Base-by-base conservation (phyloP, 2,113 vertebrate genomes). In the Sorex araneus region DNA sequence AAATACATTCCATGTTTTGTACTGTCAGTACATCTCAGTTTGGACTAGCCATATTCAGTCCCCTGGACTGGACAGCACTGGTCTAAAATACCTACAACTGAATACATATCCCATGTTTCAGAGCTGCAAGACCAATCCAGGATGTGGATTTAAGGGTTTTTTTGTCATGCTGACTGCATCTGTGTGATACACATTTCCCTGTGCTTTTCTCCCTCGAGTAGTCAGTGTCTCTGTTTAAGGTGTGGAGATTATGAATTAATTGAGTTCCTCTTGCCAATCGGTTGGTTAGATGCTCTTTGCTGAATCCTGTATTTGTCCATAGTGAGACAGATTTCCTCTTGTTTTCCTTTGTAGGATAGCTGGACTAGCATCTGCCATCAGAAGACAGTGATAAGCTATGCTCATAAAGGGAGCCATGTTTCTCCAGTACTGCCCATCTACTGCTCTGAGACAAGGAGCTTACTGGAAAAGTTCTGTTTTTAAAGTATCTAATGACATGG, bases 91-190 rank as follows among this genome's bases (percentile, higher is more conserved):
- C 47, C 50, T 8, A 12, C 4, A 57, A 66, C 28, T 84, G 23
- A 23, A 70, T 89, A 77, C 11, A 76, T 28, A 87, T 34, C 3
- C 11, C 54, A 57, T 34, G 45, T 45, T 76, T 86, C 43, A 64
- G 54, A 87, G 73, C 32, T 91, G 19, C 43, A 88, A 73, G 36
- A 91, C 32, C 80, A 87, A 63, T 87, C 3, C 27, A n/a, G 32
- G 23, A 25, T 63, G 4, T 67, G 81, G 43, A 85, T 54, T 54
- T 54, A 10, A 54, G n/a, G n/a, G n/a, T 11, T n/a, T 64, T 92
- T 79, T 78, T 47, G 40, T 91, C n/a, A 43, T 40, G 28, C 69
- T 83, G n/a, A 85, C 10, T 67, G 28, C 50, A 47, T 82, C 79
- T 66, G 47, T 87, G 45, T 77, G 82, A 47, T 40, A 45, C 25